These are phyloP conservation scores for Platysternon megacephalum DNA, from an alignment of 2,113 vertebrate species.

Conservation along the genomic window DNA sequence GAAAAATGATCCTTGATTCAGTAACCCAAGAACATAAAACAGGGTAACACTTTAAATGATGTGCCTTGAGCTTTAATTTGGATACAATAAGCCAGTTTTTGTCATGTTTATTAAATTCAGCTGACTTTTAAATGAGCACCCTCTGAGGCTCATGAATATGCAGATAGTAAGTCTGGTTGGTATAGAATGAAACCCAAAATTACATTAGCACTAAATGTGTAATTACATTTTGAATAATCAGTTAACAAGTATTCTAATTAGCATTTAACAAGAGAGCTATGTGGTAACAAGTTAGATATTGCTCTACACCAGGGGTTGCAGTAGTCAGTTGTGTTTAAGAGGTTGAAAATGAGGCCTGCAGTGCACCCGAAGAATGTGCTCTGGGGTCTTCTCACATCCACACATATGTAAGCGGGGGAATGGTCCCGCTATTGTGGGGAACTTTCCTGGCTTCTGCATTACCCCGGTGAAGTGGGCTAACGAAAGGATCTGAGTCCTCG, in stretches of 20 bases:
- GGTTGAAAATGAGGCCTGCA: not conserved
- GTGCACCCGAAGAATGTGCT: not conserved
- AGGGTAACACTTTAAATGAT: slow-evolving; percentile 27
- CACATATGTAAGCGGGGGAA: too few species aligned
- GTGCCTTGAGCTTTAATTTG: slow-evolving; percentile 61
- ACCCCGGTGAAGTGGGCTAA: too few species aligned
- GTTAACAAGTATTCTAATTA: slow-evolving; percentile 63
- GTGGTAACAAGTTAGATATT: slow-evolving; percentile 36
- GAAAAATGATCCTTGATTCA: slow-evolving; percentile 49
- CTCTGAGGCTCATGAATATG: slow-evolving; percentile 66
- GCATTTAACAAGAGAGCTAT: slow-evolving; percentile 17
- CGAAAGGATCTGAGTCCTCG: too few species aligned
- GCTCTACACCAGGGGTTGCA: not conserved
- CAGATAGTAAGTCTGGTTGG: slow-evolving; percentile 56
- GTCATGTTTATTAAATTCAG: slow-evolving; percentile 66
- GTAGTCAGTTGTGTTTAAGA: not conserved
- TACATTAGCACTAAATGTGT: slow-evolving; percentile 57
- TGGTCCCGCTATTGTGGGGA: too few species aligned
- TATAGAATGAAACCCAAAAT: slow-evolving; percentile 60
- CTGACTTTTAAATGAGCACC: slow-evolving; percentile 60
- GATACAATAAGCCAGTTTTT: slow-evolving; percentile 65
- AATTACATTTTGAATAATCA: slow-evolving; percentile 71
- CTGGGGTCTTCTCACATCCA: not conserved
- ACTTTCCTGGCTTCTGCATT: too few species aligned
- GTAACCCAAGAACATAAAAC: slow-evolving; percentile 33